Conservation (phyloP, 2,888 invertebrate genomes). For the Serrognathus titanus region DNA sequence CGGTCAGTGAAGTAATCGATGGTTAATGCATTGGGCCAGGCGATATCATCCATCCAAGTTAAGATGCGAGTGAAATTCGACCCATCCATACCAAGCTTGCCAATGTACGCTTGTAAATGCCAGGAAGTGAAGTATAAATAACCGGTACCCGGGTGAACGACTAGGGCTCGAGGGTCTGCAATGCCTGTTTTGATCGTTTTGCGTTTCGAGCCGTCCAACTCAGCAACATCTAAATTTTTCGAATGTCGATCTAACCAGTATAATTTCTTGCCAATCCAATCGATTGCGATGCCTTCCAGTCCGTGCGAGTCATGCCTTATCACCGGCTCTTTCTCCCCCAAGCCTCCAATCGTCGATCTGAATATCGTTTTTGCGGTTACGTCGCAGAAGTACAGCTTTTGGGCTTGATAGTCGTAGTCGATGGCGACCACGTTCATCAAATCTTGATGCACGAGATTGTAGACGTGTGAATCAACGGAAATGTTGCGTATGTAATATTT, state of each 20-base stretch:
- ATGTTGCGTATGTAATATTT: conserved; percentile 97
- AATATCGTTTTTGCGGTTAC: conserved; percentile 94
- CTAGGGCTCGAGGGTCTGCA: conserved; percentile 90
- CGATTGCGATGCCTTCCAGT: conserved; percentile 94
- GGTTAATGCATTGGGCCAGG: conserved; percentile 98
- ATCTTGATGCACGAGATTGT: conserved; percentile 88
- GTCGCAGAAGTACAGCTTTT: conserved; percentile 92
- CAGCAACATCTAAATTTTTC: conserved; percentile 92
- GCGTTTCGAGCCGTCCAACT: conserved; percentile 86
- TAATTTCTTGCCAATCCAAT: conserved; percentile 93
- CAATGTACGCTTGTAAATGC: conserved; percentile 94
- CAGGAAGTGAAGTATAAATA: conserved; percentile 94
- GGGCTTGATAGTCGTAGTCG: conserved; percentile 83
- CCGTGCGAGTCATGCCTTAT: conserved; percentile 93
- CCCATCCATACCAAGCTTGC: conserved; percentile 96
- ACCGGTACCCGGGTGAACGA: conserved; percentile 91
- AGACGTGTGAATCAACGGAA: conserved; percentile 81
- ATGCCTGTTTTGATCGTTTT: conserved; percentile 87
- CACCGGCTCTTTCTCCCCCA: conserved; percentile 73
- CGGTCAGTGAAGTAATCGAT: conserved; percentile 95
- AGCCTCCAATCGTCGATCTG: conserved; percentile 61
- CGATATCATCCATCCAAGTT: conserved; percentile 90
- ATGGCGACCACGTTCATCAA: conserved; percentile 95
- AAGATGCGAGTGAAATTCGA: conserved; percentile 83
- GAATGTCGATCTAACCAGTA: conserved; percentile 97